phyloP scores from a whole-genome alignment of 2,113 vertebrate genomes.

The Siniperca chuatsi region DNA sequence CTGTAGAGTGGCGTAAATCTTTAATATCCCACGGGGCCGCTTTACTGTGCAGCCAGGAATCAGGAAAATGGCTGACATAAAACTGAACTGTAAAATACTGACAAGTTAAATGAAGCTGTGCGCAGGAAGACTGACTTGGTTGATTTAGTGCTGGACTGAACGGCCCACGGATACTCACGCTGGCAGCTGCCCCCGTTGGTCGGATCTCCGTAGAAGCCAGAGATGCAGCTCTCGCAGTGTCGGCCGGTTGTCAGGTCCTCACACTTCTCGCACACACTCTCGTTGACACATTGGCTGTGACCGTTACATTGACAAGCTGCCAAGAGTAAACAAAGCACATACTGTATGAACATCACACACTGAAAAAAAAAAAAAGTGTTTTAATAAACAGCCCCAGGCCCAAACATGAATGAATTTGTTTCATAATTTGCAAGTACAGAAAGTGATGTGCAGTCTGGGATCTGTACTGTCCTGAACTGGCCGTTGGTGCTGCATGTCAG shows the following conservation, averaged over 20 bases:
- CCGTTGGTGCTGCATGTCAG: not conserved
- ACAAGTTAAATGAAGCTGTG: constrained; percentile 45
- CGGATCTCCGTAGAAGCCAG: constrained; percentile 96
- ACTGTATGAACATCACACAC: constrained; percentile 7
- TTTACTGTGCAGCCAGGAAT: constrained; percentile 34
- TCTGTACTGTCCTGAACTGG: not conserved
- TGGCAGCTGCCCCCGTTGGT: constrained; percentile 97
- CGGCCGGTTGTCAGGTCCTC: constrained; percentile 95
- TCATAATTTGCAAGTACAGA: not conserved
- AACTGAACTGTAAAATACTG: constrained; percentile 56
- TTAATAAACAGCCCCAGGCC: constrained; percentile 9
- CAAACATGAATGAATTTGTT: not conserved
- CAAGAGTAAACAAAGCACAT: not conserved
- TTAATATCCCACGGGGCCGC: constrained; percentile 46
- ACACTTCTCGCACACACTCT: constrained; percentile 96
- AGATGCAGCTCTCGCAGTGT: constrained; percentile 95
- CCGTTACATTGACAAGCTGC: constrained; percentile 98
- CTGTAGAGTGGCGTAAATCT: constrained; percentile 44
- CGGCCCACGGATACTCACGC: constrained; percentile 85
- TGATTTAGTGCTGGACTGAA: not conserved
- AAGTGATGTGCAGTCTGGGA: not conserved
- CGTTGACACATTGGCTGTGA: constrained; percentile 95
- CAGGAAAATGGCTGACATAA: constrained; percentile 52
- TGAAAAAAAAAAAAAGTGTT: not conserved
- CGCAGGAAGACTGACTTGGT: not conserved